Base-by-base conservation (phyloP, 53 echinoderm and acorn worm species). In the Pentamera pediparva region DNA sequence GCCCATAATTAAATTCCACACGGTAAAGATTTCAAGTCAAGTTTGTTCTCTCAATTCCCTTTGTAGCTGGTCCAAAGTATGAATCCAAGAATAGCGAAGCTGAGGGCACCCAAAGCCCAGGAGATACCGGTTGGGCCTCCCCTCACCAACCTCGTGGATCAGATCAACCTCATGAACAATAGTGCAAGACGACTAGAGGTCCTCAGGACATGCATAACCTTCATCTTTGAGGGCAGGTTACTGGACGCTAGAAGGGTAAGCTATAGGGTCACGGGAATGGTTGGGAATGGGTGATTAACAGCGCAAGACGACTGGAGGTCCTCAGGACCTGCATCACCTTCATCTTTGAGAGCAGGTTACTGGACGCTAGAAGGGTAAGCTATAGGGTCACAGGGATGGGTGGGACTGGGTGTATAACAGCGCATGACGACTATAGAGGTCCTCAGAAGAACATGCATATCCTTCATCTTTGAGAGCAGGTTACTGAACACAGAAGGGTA, bases 201-300 rank as follows among this genome's bases (percentile, higher is more conserved):
- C 21, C 78, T 95, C 13, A 37, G 75, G 56, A 95, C 88, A 5
- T 95, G 96, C 39, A 87, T 90, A 41, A 71, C 54, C 6, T 85
- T 85, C 75, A 90, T 94, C 75, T 95, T 95, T 77, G 95, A 95
- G 67, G 91, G 89, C 58, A 95, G 88, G 81, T 81, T 95, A 35
- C 69, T 88, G 41, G 96, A 95, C 75, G 90, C 96, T 19, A 91
- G 86, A 72, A 87, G 87, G 91, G 95, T 94, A 73, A 65, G 78
- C n/a, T n/a, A n/a, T n/a, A n/a, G n/a, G n/a, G n/a, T n/a, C n/a
- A n/a, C n/a, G n/a, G n/a, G n/a, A n/a, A n/a, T n/a, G n/a, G n/a
- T n/a, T n/a, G n/a, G n/a, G n/a, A n/a, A n/a, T n/a, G n/a, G n/a
- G n/a, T n/a, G n/a, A n/a, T n/a, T n/a, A n/a, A 95, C 69, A 88